Evolutionary conservation across 2,113 vertebrate genomes (phyloP).

Genomic region (Anarhynchus alexandrinus): DNA sequence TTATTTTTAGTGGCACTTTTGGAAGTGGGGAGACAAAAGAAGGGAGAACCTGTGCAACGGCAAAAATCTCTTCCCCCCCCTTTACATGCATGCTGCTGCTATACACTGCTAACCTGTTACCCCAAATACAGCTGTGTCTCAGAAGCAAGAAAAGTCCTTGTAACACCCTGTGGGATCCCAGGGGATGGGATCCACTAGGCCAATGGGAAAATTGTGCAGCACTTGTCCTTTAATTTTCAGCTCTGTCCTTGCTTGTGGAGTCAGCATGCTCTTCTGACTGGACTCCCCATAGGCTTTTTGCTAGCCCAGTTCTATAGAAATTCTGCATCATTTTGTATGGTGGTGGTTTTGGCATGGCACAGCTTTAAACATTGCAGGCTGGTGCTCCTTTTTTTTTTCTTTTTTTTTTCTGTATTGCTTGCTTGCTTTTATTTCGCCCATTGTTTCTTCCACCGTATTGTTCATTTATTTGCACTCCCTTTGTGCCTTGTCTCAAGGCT

Average conservation of each 20-base stretch:
- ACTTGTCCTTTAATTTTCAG: neutral
- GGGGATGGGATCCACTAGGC: neutral
- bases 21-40: neutral
- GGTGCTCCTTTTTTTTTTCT: neutral
- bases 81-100: neutral
- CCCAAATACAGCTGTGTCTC: neutral
- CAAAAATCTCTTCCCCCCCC: neutral
- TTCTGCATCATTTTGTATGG: conserved; percentile 4
- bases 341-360: neutral
- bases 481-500: conserved; percentile 43
- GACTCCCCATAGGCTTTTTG: neutral
- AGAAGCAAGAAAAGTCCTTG: neutral
- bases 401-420: neutral
- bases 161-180: neutral
- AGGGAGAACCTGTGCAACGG: neutral
- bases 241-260: neutral
- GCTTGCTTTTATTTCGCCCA: conserved; percentile 2
- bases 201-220: neutral
- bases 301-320: neutral
- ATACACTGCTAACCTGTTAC: neutral
- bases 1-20: neutral
- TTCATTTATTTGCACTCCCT: conserved; percentile 45
- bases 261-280: neutral
- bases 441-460: conserved; percentile 39
- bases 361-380: neutral